Percentiles rank a stretch among this genome's conserved stretches.
Evolutionary conservation across 2,113 vertebrate genomes (phyloP).

Genomic region (Apteryx owenii): DNA sequence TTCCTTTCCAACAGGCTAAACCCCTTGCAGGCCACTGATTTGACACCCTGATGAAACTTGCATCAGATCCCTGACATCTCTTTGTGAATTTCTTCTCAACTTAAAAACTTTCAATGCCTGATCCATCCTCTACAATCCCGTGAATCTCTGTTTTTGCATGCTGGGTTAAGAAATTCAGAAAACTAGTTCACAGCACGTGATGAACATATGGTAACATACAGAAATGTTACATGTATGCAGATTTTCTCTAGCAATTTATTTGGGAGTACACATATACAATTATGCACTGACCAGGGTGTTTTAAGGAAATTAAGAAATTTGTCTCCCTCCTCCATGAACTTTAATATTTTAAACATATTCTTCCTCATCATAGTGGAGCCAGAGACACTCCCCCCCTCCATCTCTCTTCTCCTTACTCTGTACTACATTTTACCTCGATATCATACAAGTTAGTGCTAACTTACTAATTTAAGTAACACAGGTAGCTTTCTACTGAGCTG

Average conservation of each 20-base stretch:
- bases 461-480: background rate
- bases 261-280: background rate
- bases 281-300: background rate
- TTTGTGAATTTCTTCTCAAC: background rate
- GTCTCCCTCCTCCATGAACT: background rate
- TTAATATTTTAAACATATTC: background rate
- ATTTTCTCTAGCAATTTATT: background rate
- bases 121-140: background rate
- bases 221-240: background rate
- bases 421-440: background rate
- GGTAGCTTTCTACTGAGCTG: background rate
- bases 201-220: background rate
- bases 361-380: background rate
- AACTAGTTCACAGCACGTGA: background rate
- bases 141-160: background rate
- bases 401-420: background rate
- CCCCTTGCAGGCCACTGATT: background rate
- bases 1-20: background rate
- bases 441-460: background rate
- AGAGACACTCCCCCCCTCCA: background rate
- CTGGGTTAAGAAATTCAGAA: background rate
- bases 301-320: background rate
- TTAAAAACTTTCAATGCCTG: background rate
- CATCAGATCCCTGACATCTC: background rate
- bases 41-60: background rate